Evolutionary conservation across 2,888 invertebrate species (phyloP), one percentile per base, ranked within the genome.

Genomic region (Chrysolina americana): DNA sequence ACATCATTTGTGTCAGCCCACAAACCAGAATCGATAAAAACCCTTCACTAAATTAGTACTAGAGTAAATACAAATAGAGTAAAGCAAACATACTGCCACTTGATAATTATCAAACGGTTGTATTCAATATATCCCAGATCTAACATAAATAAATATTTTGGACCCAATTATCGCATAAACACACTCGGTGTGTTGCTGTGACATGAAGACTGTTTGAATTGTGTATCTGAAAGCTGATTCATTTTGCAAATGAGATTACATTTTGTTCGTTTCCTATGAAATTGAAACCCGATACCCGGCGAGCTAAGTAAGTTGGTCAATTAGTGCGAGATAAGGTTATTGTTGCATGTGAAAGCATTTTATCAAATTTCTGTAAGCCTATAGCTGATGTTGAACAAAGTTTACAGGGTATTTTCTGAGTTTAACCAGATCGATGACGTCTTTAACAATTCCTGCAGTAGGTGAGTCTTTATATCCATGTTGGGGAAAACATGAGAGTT

Each of bases 241-340:
- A 65, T 41, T 71, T 56, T 63, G 75, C 75, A 68, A 75, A 71
- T 69, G 75, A 75, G 75, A 75, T 75, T 71, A 75, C 21, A 41
- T 48, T 71, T 71, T 69, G 56, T 23, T 63, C 56, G 71, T 65
- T 75, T 75, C 69, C 71, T 41, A 65, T 69, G 71, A 71, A 71
- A 64, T 23, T 70, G 71, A 69, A 71, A 75, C 41, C 21, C 17
- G 68, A 75, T 71, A 74, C 63, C 53, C 21, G n/a, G 28, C n/a
- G 28, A 28, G 59, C 36, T 59, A 28, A 59, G 59, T 59, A 28
- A 59, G 59, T 59, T 59, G 9, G 59, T 28, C 36, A 28, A 59
- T 59, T 59, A 59, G 59, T 59, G 15, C n/a, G 28, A 8, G 23
- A 59, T 59, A 28, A 59, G 15, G 15, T 28, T 36, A 17, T 28